These are phyloP conservation scores for Tapera naevia DNA, from an alignment of 2,797 vertebrate species.

Conservation along the genomic window DNA sequence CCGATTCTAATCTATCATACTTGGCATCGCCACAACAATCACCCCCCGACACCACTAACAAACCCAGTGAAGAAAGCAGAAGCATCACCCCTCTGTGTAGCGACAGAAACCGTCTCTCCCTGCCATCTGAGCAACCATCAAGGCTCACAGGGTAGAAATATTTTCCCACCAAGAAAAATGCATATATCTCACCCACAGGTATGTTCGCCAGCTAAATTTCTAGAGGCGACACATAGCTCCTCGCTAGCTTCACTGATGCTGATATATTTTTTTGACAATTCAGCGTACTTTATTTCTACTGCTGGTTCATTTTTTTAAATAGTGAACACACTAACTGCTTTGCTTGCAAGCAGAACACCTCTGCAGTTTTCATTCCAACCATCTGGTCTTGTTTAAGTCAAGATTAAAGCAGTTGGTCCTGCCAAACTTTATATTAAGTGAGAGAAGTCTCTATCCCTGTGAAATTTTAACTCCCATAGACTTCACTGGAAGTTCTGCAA, in stretches of 20 bases:
- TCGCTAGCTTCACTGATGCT: not conserved
- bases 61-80: not conserved
- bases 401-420: not conserved
- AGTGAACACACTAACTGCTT: not conserved
- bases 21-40: not conserved
- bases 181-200: rapidly evolving
- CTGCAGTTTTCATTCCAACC: not conserved
- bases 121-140: not conserved
- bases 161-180: not conserved
- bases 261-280: not conserved
- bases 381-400: not conserved
- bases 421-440: not conserved
- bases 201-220: not conserved
- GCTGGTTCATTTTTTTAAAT: not conserved
- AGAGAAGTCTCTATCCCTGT: not conserved
- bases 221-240: not conserved
- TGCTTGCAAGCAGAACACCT: not conserved
- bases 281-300: not conserved
- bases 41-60: not conserved
- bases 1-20: not conserved
- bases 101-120: not conserved
- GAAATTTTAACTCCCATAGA: not conserved
- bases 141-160: not conserved
- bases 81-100: not conserved
- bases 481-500: not conserved